Conservation (phyloP, 2,888 invertebrate species). For the Thymelicus sylvestris region DNA sequence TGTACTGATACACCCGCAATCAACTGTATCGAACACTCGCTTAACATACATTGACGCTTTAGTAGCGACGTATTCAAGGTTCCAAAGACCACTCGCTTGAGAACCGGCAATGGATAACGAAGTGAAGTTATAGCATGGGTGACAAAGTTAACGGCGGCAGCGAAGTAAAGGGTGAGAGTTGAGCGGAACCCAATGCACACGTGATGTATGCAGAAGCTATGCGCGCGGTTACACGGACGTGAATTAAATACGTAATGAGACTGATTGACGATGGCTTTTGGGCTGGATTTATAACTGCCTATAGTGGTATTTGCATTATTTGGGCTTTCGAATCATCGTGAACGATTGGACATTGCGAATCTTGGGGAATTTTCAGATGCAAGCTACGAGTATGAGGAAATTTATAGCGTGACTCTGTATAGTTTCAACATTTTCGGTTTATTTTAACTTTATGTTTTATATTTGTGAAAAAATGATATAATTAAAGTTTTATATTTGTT, state of each 20-base stretch:
- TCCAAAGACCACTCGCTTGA: background rate
- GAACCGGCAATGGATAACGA: conserved; percentile 9
- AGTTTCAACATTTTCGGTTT: background rate
- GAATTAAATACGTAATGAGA: conserved; percentile 64
- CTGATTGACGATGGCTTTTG: conserved; percentile 49
- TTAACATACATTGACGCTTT: conserved; percentile 5
- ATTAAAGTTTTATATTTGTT: no score
- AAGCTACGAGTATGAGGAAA: background rate
- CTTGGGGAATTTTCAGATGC: background rate
- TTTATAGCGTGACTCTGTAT: background rate
- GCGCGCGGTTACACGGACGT: conserved; percentile 45
- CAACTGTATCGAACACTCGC: background rate
- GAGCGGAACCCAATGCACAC: conserved; percentile 38
- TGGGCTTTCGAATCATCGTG: conserved; percentile 9
- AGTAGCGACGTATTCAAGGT: no score
- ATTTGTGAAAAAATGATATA: no score
- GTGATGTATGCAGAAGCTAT: conserved; percentile 46
- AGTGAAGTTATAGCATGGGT: background rate
- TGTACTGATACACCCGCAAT: conserved; percentile 38
- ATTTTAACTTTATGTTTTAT: no score
- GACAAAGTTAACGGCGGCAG: conserved; percentile 6
- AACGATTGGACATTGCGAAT: conserved; percentile 7
- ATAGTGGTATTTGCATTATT: conserved; percentile 14
- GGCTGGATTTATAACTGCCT: conserved; percentile 19
- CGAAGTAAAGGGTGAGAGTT: conserved; percentile 15